Base-by-base conservation (phyloP, 2,797 vertebrate genomes). In the Gymnodraco acuticeps region DNA sequence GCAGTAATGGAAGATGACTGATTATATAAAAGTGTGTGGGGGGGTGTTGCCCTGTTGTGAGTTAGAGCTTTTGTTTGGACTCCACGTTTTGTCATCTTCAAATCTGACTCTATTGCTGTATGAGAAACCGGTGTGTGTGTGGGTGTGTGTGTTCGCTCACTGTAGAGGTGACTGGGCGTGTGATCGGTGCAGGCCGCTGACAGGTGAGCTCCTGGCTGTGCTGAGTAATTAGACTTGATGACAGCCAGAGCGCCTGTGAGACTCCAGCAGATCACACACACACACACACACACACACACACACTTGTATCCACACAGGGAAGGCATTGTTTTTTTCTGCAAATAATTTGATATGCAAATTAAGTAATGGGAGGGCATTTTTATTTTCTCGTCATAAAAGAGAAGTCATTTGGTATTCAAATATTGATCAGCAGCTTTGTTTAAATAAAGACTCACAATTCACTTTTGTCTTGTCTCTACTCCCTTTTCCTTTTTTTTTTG, bases 201-300 rank as follows among this genome's bases (percentile, higher is more conserved):
- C 85, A 83, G 84, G 70, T 88, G 64, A 68, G 48, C 73, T 77
- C 20, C 64, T 64, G 75, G 61, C 50, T 64, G 65, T 27, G 60
- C 80, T 68, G 72, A 85, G 75, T 92, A 89, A 91, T 87, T 88
- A 84, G 69, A 87, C 55, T 59, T 85, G 86, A 85, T 84, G 86
- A 88, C 76, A 88, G 70, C 74, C 72, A 80, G 70, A 69, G 48
- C 19, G 55, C 73, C 82, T 58, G 33, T 52, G 71, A 77, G 78
- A 64, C 76, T 71, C 56, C 56, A 69, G 19, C 58, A 58, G 41
- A 77, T 53, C 53, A 41, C 19, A 54, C 27, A 66, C 5, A 48
- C 42, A 74, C 45, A 51, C 16, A 23, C 10, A 23, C 23, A 23
- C 23, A 27, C 3, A 3, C 23, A 27, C 23, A 27, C 23, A 23